phyloP scores from a whole-genome alignment of 2,113 vertebrate species.

The Phylloscopus trochilus region DNA sequence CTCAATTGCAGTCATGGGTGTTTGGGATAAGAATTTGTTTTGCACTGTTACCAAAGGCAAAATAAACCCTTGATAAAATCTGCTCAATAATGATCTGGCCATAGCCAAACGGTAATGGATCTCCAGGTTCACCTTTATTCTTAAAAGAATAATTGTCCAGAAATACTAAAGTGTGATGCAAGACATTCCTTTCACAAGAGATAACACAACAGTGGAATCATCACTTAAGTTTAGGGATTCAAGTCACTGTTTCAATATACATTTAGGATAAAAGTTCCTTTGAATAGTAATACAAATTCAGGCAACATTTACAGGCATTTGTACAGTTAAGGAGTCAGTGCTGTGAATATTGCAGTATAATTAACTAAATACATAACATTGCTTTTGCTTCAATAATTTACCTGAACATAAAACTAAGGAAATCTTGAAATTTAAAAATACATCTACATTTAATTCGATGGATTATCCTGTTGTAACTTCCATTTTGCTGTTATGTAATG shows the following conservation, averaged over 20 bases:
- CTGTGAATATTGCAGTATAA: neutral
- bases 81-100: neutral
- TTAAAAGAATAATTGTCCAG: slow-evolving; percentile 23
- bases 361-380: neutral
- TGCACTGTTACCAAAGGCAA: neutral
- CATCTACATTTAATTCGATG: neutral
- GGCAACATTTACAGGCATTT: neutral
- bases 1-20: slow-evolving; percentile 26
- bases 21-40: slow-evolving; percentile 29
- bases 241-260: slow-evolving; percentile 47
- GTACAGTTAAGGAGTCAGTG: neutral
- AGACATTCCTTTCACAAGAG: neutral
- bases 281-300: slow-evolving; percentile 19
- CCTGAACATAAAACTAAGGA: slow-evolving; percentile 22
- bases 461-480: neutral
- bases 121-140: slow-evolving; percentile 29
- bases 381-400: neutral
- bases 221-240: slow-evolving; percentile 18
- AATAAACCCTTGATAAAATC: slow-evolving; percentile 46
- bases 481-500: neutral
- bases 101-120: slow-evolving; percentile 45
- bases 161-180: neutral
- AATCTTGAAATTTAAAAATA: neutral
- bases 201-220: slow-evolving; percentile 13
- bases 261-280: slow-evolving; percentile 26